A percentile compares a stretch with the other conserved stretches of the same genome.
These are phyloP conservation scores for Drosophila nasuta DNA, from an alignment of 1,140 invertebrate species.

Conservation along the genomic window DNA sequence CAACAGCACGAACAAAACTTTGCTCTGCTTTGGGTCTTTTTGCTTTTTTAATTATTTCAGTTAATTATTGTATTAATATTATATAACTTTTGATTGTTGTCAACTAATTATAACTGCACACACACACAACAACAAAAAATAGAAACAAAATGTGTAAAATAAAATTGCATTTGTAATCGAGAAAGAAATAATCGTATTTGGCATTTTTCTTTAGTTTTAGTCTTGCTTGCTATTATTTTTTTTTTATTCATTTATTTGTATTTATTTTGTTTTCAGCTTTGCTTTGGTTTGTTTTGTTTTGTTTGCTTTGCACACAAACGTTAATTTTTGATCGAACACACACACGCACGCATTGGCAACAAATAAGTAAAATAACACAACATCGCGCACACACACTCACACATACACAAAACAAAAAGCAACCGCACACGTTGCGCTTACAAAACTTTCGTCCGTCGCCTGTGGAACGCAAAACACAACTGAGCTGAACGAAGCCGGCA, in stretches of 20 bases:
- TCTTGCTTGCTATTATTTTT: conserved; percentile 8
- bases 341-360: conserved; percentile 26
- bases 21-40: conserved; percentile 26
- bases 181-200: conserved; percentile 28
- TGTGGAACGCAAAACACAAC: conserved; percentile 58
- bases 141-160: conserved; percentile 14
- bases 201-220: conserved; percentile 28
- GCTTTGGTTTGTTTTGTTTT: conserved; percentile 40
- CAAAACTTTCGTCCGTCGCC: conserved; percentile 55
- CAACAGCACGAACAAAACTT: conserved; percentile 10
- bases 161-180: conserved; percentile 31
- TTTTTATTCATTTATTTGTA: conserved; percentile 24
- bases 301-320: conserved; percentile 57
- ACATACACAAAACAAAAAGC: neutral
- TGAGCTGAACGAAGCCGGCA: conserved; percentile 47
- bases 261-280: neutral
- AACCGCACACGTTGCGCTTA: conserved; percentile 41
- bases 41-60: conserved; percentile 21
- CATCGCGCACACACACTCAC: conserved; percentile 9
- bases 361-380: conserved; percentile 37
- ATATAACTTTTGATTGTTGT: conserved; percentile 39
- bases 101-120: conserved; percentile 23
- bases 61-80: conserved; percentile 45
- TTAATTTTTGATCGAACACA: conserved; percentile 54
- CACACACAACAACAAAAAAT: neutral